These are phyloP conservation scores for Epizoanthus rinbou DNA, from an alignment of 92 coral and sea anemone genomes.

Conservation along the genomic window DNA sequence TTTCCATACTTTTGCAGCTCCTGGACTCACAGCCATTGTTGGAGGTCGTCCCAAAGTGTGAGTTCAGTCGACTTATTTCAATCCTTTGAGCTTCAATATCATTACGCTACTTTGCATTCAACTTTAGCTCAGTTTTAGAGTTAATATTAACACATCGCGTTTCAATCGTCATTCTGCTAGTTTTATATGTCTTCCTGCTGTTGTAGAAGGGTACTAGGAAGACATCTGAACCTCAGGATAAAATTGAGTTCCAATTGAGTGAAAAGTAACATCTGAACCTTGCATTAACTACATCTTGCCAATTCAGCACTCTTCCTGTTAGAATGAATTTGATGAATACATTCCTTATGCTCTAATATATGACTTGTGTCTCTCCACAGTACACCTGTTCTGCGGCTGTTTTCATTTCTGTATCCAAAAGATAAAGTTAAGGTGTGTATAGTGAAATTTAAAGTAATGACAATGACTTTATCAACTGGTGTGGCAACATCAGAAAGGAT, in stretches of 20 bases:
- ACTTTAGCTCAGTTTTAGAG: not conserved
- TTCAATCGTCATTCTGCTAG: too few relatives aligned
- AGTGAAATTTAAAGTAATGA: not conserved
- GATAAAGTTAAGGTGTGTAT: conserved; percentile 77
- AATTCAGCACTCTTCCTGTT: too few relatives aligned
- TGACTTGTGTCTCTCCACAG: conserved; percentile 40
- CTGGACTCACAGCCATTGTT: conserved; percentile 93
- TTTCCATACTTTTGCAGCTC: conserved; percentile 67
- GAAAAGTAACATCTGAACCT: too few relatives aligned
- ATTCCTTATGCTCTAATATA: not conserved
- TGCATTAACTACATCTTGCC: too few relatives aligned
- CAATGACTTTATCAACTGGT: not conserved
- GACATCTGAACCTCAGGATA: too few relatives aligned
- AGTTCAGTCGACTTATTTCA: conserved; percentile 27
- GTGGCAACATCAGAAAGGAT: not conserved
- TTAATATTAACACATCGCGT: too few relatives aligned
- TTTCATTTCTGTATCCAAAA: conserved; percentile 91
- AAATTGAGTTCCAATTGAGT: too few relatives aligned
- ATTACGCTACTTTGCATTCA: not conserved
- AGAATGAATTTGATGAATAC: too few relatives aligned
- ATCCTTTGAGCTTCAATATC: not conserved
- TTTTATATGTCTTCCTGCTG: too few relatives aligned
- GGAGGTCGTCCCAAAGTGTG: conserved; percentile 98
- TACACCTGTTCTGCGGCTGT: conserved; percentile 88
- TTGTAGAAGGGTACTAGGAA: too few relatives aligned